Conservation (phyloP, 2,888 invertebrate genomes). For the Dendrolimus houi region DNA sequence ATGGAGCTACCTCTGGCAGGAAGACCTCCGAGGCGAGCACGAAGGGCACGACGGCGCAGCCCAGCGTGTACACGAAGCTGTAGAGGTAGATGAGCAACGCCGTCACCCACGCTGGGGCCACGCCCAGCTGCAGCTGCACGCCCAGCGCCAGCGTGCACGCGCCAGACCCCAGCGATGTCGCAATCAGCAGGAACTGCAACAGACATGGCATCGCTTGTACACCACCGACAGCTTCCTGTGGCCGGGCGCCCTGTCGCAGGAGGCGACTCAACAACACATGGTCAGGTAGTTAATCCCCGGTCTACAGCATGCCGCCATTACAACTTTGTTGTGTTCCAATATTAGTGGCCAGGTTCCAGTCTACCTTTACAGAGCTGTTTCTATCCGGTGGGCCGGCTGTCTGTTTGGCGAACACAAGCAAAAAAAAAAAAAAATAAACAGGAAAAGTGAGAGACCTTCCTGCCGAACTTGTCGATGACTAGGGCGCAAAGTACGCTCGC, state of each 20-base stretch:
- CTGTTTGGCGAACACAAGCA: too few species aligned
- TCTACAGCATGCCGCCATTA: too few species aligned
- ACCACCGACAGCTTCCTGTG: background rate
- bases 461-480: conserved; percentile 47
- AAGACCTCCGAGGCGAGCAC: conserved; percentile 57
- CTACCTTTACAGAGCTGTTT: too few species aligned
- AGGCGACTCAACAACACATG: too few species aligned
- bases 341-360: too few species aligned
- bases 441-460: conserved; percentile 36
- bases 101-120: conserved; percentile 42
- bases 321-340: too few species aligned
- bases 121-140: conserved; percentile 32
- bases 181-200: conserved; percentile 30
- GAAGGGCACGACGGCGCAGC: conserved; percentile 51
- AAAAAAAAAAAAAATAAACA: too few species aligned
- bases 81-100: conserved; percentile 35
- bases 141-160: conserved; percentile 34
- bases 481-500: conserved; percentile 39
- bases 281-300: too few species aligned
- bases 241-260: too few species aligned
- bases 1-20: conserved; percentile 44
- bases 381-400: too few species aligned
- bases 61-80: conserved; percentile 47
- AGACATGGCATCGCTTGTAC: background rate
- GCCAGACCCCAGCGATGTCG: conserved; percentile 27